Evolutionary conservation across 2,888 invertebrate genomes (phyloP), one percentile per base, ranked within the genome.

Genomic region (Idaea aversata): DNA sequence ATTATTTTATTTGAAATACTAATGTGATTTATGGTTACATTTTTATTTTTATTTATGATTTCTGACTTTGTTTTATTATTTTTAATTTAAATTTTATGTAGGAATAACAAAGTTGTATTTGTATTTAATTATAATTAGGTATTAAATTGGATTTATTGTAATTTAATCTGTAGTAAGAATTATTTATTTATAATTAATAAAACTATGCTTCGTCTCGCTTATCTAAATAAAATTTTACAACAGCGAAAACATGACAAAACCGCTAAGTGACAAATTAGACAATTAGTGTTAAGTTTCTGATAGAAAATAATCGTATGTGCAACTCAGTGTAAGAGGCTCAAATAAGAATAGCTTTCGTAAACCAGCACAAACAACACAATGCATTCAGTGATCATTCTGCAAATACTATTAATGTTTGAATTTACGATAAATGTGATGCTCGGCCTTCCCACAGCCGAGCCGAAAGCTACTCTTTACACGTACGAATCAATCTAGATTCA

Each of bases 301-400:
- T 6, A 47, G 13, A 47, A 13, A 47, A 47, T 4, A 47, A 47
- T 13, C 13, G 47, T 47, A 47, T 47, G 47, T 47, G 47, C 47
- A 47, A 47, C 47, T 47, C 47, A 47, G 47, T 47, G 47, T 47
- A 47, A 47, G 47, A 47, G 47, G 47, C 47, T 47, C 47, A 47
- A 47, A 47, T 13, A 47, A 47, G 47, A 47, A 47, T 47, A 47
- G 47, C 47, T 47, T 34, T 16, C 25, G 25, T 25, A 25, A 25
- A 25, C 25, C 16, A 34, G 59, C 59, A 59, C 59, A 59, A 59
- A 34, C 15, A 59, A 59, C 34, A 34, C 59, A 25, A 25, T 34
- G 6, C 16, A 16, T 34, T n/a, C 35, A 61, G 61, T 16, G 35
- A n/a, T n/a, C 57, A 57, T 58, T 25, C 57, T 15, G 7, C 16